These are phyloP conservation scores for Coreius guichenoti DNA, from an alignment of 2,797 vertebrate genomes.

Conservation along the genomic window DNA sequence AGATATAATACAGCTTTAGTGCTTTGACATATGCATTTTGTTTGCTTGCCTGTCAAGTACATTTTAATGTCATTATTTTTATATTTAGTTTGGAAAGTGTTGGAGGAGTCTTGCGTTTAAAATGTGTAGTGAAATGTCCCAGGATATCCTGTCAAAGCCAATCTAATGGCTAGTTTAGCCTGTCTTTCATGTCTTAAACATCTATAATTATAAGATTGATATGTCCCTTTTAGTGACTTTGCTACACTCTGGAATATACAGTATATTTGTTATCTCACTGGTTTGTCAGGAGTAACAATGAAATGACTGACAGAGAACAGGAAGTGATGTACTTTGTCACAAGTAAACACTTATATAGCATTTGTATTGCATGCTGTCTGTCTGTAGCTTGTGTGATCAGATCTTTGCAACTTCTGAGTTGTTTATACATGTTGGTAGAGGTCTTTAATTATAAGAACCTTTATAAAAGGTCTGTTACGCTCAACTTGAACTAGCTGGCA, in stretches of 20 bases:
- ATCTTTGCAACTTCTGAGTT: neutral
- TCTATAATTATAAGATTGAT: neutral
- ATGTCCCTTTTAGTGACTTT: neutral
- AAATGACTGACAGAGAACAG: neutral
- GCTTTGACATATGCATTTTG: neutral
- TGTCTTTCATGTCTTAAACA: neutral
- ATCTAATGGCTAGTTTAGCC: neutral
- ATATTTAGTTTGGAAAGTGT: neutral
- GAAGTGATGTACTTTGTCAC: neutral
- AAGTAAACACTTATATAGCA: neutral
- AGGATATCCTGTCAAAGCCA: neutral
- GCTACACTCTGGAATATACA: neutral
- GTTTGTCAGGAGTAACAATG: neutral
- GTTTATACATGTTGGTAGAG: conserved; percentile 6
- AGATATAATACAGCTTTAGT: neutral
- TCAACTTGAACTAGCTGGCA: neutral
- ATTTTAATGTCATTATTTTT: neutral
- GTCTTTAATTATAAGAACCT: neutral
- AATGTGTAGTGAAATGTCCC: neutral
- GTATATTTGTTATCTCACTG: neutral
- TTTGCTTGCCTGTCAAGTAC: neutral
- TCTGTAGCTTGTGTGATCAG: neutral
- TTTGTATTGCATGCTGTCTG: neutral
- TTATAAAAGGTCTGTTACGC: neutral
- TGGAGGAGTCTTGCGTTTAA: neutral